Percentiles rank a stretch among this genome's conserved stretches.
Evolutionary conservation across 1,140 invertebrate species (phyloP).

Genomic region (Aphelinus certus): DNA sequence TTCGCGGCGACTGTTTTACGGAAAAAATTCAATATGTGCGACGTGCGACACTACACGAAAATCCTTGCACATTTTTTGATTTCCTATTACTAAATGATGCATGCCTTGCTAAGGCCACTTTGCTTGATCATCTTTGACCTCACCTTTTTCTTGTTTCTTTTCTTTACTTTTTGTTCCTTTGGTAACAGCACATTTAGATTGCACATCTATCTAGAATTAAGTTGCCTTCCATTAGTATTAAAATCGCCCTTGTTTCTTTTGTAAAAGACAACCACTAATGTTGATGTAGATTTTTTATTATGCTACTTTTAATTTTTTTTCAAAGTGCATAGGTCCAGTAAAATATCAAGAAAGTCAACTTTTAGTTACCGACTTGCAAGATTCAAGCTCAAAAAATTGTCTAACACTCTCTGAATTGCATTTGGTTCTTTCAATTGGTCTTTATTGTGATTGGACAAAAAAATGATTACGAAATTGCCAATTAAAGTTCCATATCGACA

Average conservation of each 20-base stretch:
- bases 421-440: constrained; percentile 21
- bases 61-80: constrained; percentile 38
- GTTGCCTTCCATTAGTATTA: constrained; percentile 32
- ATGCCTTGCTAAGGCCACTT: constrained; percentile 49
- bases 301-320: constrained; percentile 21
- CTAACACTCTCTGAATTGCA: constrained; percentile 28
- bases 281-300: constrained; percentile 36
- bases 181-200: constrained; percentile 41
- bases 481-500: background rate
- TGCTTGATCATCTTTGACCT: constrained; percentile 49
- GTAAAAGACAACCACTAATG: constrained; percentile 18
- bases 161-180: constrained; percentile 38
- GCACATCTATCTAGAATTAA: constrained; percentile 41
- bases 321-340: constrained; percentile 17
- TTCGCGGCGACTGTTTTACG: constrained; percentile 31
- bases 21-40: constrained; percentile 35
- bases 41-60: constrained; percentile 24
- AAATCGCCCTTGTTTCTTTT: constrained; percentile 24
- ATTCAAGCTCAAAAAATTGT: constrained; percentile 5
- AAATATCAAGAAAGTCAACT: constrained; percentile 26
- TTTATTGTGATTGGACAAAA: background rate
- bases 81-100: constrained; percentile 41
- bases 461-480: background rate
- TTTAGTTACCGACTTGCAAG: constrained; percentile 38
- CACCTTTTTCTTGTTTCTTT: constrained; percentile 36